Evolutionary conservation across 2,113 vertebrate genomes (phyloP).

Genomic region (Phalacrocorax pelagicus): DNA sequence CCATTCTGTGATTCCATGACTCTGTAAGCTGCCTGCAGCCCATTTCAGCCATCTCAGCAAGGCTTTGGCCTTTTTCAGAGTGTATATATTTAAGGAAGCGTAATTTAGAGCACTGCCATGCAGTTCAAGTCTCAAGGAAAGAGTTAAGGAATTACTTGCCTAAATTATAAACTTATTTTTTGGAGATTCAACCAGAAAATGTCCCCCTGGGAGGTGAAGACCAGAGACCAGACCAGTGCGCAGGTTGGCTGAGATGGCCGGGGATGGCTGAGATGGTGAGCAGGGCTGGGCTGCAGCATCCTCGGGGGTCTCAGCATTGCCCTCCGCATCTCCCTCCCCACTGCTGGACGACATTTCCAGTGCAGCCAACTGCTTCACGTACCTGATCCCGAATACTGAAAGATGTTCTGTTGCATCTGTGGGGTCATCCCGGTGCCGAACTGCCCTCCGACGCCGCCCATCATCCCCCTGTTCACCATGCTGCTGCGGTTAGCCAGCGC

Average conservation of each 20-base stretch:
- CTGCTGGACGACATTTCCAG: fast-evolving
- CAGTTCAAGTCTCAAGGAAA: background rate
- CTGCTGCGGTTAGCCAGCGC: constrained; percentile 75
- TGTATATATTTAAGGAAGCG: background rate
- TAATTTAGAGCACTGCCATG: background rate
- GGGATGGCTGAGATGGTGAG: fast-evolving
- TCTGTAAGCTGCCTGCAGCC: background rate
- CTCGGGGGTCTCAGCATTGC: background rate
- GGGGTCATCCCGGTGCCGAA: constrained; percentile 79
- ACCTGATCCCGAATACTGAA: constrained; percentile 87
- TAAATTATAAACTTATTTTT: too few relatives aligned
- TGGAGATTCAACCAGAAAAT: background rate
- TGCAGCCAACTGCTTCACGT: fast-evolving
- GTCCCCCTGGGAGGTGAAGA: background rate
- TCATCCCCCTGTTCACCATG: constrained; percentile 82
- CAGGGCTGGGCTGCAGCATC: background rate
- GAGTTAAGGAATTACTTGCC: background rate
- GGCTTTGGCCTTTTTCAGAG: background rate
- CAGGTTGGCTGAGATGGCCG: fast-evolving
- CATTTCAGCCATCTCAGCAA: background rate
- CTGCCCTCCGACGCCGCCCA: constrained; percentile 83
- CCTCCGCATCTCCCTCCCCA: background rate
- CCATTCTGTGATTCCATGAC: too few relatives aligned
- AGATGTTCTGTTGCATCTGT: constrained; percentile 87
- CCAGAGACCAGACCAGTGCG: background rate